Evolutionary conservation across 2,797 vertebrate genomes (phyloP), one percentile per base, ranked within the genome.

Genomic region (Alosa sapidissima): DNA sequence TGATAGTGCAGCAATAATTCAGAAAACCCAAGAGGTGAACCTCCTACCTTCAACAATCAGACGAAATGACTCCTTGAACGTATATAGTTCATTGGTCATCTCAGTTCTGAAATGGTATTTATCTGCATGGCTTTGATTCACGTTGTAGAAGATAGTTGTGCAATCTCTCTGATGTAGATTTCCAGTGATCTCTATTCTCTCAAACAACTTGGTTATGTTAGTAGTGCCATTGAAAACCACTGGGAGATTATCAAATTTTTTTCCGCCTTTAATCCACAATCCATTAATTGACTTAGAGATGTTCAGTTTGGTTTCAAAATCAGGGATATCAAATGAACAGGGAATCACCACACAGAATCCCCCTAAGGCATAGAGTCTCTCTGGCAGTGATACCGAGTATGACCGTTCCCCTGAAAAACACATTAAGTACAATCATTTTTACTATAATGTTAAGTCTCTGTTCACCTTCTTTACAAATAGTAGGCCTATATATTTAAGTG

Each of bases 311-410:
- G 0, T 0, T 0, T 3, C 0, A n/a, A 0, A 0, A 65, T 3
- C 0, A 1, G 0, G 0, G 13, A 83, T 36, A 0, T 1, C 85
- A 81, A 92, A 93, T 45, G 0, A 78, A 83, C 94, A 94, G 5
- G 93, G 93, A 68, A 94, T 92, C 52, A 83, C 85, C 51, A 92
- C 78, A 86, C 93, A 94, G 2, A 93, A 92, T 81, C 91, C 92
- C 6, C 41, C 88, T 84, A 93, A 62, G 0, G 87, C 92, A 0
- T 75, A 65, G 52, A 93, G 87, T 0, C 1, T 16, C 0, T 8
- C 0, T 51, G 92, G 91, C 48, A 90, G 2, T 0, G 33, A 58
- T 36, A 45, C 49, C 5, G 52, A 33, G 54, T 55, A 19, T 82
- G 51, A 28, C 28, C 28, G 41, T 45, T 9, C 81, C 10, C 85